Conservation (phyloP, 2,888 invertebrate genomes). For the Parascotia fuliginaria region DNA sequence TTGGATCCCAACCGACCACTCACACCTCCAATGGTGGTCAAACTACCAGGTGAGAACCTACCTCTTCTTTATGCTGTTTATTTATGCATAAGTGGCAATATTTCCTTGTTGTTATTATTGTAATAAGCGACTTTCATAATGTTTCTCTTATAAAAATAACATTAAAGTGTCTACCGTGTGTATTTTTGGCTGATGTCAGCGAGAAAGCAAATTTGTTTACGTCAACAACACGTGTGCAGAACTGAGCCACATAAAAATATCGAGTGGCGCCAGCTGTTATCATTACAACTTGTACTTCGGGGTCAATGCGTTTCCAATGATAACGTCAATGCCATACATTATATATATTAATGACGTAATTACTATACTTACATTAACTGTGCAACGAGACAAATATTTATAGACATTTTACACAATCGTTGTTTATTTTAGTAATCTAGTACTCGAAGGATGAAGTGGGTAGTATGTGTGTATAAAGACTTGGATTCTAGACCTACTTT, state of each 20-base stretch:
- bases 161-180: constrained; percentile 8
- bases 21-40: constrained; percentile 84
- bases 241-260: constrained; percentile 43
- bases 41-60: constrained; percentile 78
- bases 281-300: constrained; percentile 52
- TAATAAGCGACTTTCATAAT: constrained; percentile 8
- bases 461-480: not conserved
- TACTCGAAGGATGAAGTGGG: not conserved
- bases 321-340: constrained; percentile 40
- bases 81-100: not conserved
- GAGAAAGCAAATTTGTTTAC: constrained; percentile 46
- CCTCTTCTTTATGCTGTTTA: not conserved
- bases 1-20: constrained; percentile 82
- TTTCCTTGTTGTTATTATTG: not conserved
- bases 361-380: constrained; percentile 24
- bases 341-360: constrained; percentile 49
- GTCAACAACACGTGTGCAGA: constrained; percentile 46
- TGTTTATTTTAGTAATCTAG: not conserved
- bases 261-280: constrained; percentile 62
- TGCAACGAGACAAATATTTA: constrained; percentile 9
- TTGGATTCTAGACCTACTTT: not conserved
- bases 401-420: not conserved
- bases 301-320: constrained; percentile 58
- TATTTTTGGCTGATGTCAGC: constrained; percentile 23
- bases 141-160: not conserved